Percentiles rank a stretch among this genome's conserved stretches.
Evolutionary conservation across 1,140 invertebrate genomes (phyloP).

Genomic region (Acromyrmex echinatior): DNA sequence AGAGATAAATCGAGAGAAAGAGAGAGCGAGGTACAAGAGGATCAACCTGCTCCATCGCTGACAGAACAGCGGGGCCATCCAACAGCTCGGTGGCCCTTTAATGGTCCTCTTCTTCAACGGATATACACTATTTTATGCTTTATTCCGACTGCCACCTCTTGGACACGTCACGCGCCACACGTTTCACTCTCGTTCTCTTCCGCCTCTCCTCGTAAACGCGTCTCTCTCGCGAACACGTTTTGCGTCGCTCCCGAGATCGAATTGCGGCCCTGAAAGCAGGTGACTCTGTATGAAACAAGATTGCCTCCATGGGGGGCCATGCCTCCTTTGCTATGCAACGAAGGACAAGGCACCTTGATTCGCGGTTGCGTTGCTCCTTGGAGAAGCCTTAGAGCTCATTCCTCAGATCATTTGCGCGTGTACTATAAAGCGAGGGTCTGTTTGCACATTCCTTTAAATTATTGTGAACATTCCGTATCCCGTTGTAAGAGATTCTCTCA

Average conservation of each 20-base stretch:
- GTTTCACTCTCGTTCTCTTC: constrained; percentile 72
- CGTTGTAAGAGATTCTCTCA: too few relatives aligned
- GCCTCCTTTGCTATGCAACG: constrained; percentile 61
- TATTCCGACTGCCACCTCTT: constrained; percentile 53
- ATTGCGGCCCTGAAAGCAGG: constrained; percentile 75
- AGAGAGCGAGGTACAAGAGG: constrained; percentile 42
- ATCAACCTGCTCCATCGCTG: constrained; percentile 62
- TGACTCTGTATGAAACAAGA: constrained; percentile 75
- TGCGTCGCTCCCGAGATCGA: constrained; percentile 58
- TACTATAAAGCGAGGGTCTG: not conserved
- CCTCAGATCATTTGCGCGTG: constrained; percentile 3
- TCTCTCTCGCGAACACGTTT: constrained; percentile 62
- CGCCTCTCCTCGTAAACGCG: constrained; percentile 68
- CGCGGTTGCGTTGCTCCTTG: constrained; percentile 18
- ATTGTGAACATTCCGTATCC: not conserved
- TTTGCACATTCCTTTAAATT: constrained; percentile 9
- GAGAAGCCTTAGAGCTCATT: constrained; percentile 36
- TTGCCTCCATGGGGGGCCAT: constrained; percentile 72
- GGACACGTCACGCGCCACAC: constrained; percentile 32
- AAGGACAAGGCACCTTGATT: constrained; percentile 61
- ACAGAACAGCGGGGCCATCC: constrained; percentile 64
- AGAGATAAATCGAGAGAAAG: not conserved
- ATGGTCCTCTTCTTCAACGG: constrained; percentile 69
- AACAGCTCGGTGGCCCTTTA: constrained; percentile 72
- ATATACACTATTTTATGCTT: constrained; percentile 73